phyloP scores from a whole-genome alignment of 2,113 vertebrate genomes.

The Ptilorrhoa leucosticta region DNA sequence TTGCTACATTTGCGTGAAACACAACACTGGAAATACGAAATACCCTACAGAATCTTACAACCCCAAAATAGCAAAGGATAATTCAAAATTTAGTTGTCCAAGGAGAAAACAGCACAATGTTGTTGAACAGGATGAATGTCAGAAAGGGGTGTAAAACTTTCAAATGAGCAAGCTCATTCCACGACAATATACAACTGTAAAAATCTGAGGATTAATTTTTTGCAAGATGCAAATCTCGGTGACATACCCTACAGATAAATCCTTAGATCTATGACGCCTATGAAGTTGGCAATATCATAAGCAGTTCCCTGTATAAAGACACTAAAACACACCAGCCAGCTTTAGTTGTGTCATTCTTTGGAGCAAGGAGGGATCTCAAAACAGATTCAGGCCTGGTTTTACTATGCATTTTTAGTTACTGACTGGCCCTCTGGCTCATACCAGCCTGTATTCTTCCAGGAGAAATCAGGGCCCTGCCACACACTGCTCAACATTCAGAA shows the following conservation, averaged over 20 bases:
- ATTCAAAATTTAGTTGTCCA: neutral
- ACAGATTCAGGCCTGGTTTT: neutral
- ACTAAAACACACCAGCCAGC: neutral
- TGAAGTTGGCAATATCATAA: neutral
- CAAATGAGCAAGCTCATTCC: neutral
- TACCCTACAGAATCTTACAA: neutral
- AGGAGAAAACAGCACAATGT: neutral
- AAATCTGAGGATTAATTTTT: neutral
- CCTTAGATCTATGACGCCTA: neutral
- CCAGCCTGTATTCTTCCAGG: neutral
- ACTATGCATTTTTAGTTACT: neutral
- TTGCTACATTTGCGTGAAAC: neutral
- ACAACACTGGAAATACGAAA: neutral
- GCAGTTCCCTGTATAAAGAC: rapidly evolving
- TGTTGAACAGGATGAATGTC: neutral
- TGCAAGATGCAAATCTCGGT: neutral
- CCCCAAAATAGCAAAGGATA: neutral
- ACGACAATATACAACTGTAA: neutral
- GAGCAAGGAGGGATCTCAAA: neutral
- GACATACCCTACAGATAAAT: neutral
- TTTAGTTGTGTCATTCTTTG: neutral
- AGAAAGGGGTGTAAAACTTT: neutral
- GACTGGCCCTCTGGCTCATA: neutral
- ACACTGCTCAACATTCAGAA: neutral
- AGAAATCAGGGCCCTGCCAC: neutral